Evolutionary conservation across 2,888 invertebrate species (phyloP).

Genomic region (Chrysina gloriosa): DNA sequence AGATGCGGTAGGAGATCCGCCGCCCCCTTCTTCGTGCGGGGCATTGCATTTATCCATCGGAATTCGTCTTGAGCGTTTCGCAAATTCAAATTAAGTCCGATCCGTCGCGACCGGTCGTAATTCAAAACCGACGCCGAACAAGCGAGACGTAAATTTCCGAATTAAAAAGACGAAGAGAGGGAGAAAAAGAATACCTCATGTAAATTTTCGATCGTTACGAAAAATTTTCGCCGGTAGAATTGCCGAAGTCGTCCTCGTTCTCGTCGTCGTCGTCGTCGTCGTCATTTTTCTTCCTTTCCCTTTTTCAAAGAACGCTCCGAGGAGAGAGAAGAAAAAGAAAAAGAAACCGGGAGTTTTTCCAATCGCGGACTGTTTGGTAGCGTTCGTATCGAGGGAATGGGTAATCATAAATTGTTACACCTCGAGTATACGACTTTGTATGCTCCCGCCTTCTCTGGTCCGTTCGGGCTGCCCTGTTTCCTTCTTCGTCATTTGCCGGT

Average conservation of each 20-base stretch:
- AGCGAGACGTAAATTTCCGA: neutral
- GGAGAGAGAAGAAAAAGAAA: neutral
- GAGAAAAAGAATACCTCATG: neutral
- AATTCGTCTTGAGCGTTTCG: neutral
- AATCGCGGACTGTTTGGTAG: slow-evolving; percentile 16
- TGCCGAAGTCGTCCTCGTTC: no score
- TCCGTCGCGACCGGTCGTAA: neutral
- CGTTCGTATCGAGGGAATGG: slow-evolving; percentile 18
- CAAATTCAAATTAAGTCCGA: slow-evolving; percentile 2
- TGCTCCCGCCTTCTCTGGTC: neutral
- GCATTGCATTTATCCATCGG: no score
- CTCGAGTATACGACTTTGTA: slow-evolving; percentile 4
- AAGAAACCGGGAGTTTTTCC: slow-evolving; percentile 3
- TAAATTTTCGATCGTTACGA: neutral
- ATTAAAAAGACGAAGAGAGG: no score
- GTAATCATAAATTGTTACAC: slow-evolving; percentile 33
- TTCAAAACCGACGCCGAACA: neutral
- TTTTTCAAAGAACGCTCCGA: neutral
- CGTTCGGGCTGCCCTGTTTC: neutral
- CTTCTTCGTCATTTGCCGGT: slow-evolving; percentile 28
- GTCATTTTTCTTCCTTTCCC: neutral
- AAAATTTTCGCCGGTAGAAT: neutral
- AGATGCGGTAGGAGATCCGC: no score
- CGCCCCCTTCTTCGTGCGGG: no score
- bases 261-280: no score